Evolutionary conservation across 1,140 invertebrate genomes (phyloP), one percentile per base, ranked within the genome.

Genomic region (Dreissena rostriformis): DNA sequence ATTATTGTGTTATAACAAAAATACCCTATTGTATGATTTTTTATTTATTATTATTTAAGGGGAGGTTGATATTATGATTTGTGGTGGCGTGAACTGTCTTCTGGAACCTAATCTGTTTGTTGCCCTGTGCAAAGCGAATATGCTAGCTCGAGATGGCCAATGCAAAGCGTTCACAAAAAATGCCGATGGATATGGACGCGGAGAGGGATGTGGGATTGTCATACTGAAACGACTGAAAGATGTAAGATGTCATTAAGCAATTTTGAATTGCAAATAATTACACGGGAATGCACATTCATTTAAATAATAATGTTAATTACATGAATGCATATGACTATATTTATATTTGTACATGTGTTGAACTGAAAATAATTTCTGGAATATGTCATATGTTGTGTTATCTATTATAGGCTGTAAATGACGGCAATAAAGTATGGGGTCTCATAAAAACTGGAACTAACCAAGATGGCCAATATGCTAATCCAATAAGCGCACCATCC

Each of bases 171-270:
- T 91, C 78, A 82, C 86, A n/a, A 86, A 84, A 39, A 85, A 86
- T 39, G 90, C 90, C 0, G 87, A 90, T 61, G 90, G 90, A 57
- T 91, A 91, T 78, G 87, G 86, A 5, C 66, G 89, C 68, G 89
- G 89, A n/a, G 90, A 91, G 74, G 90, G 90, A 2, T 89, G 89
- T 61, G 91, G 91, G 12, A 87, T 91, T 53, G 70, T 91, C 17
- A 78, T 91, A 26, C 52, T 91, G 5, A 91, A 91, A 82, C 77
- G 80, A 1, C 63, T 88, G 14, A 73, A 75, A 61, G 85, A 88
- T 15, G 90, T 90, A 77, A 49, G 67, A 39, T 39, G 8, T 39
- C 8, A 39, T 39, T 39, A 2, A 39, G 8, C 8, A 2, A 39
- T 39, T 5, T 39, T 39, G 2, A 39, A 39, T 39, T 39, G n/a